Conservation (phyloP, 2,888 invertebrate species). For the Halocaridina rubra region DNA sequence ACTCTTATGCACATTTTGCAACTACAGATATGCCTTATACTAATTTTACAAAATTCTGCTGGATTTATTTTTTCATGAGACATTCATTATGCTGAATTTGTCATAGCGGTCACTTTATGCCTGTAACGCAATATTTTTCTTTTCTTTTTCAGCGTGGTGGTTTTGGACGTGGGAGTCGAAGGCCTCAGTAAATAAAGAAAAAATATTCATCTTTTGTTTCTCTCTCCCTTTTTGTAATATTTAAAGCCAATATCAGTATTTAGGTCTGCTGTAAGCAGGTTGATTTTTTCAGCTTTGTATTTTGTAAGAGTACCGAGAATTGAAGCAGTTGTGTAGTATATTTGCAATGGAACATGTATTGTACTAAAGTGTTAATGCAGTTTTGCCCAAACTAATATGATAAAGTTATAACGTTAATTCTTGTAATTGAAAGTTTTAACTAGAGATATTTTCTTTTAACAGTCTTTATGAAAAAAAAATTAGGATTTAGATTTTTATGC, state of each 20-base stretch:
- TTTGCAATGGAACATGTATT: neutral
- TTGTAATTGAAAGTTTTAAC: too few species aligned
- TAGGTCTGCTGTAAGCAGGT: neutral
- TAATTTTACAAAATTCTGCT: neutral
- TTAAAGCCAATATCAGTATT: neutral
- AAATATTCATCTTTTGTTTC: neutral
- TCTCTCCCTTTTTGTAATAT: neutral
- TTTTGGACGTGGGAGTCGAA: constrained; percentile 64
- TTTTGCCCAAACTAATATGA: too few species aligned
- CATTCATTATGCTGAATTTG: neutral
- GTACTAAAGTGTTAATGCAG: neutral
- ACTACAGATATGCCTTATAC: too few species aligned
- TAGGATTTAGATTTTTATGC: too few species aligned
- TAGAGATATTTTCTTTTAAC: too few species aligned
- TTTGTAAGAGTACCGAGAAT: neutral
- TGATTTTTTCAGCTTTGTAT: neutral
- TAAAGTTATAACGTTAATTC: too few species aligned
- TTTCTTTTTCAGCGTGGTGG: constrained; percentile 63
- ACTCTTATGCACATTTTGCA: too few species aligned
- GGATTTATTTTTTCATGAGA: neutral
- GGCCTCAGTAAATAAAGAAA: constrained; percentile 25
- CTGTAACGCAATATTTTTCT: neutral
- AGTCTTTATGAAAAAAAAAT: too few species aligned
- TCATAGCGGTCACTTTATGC: neutral
- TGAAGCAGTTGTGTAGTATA: neutral